Conservation (phyloP, 2,888 invertebrate genomes). For the Scotopteryx bipunctaria region DNA sequence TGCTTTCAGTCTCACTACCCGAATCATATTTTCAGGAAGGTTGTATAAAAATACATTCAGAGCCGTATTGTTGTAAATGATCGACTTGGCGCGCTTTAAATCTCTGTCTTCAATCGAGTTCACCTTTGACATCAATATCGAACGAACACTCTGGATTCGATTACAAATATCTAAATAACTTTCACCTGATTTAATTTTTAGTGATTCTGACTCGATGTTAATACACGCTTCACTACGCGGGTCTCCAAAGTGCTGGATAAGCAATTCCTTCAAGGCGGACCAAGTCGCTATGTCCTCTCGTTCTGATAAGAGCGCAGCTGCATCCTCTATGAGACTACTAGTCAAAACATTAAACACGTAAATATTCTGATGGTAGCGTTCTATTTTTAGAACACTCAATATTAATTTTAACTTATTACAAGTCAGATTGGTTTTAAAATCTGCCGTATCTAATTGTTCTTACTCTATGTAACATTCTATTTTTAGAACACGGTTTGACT, state of each 20-base stretch:
- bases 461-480: too few relatives aligned
- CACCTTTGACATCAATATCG: background rate
- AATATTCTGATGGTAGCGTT: too few relatives aligned
- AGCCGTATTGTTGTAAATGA: slow-evolving; percentile 28
- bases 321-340: slow-evolving; percentile 19
- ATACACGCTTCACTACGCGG: slow-evolving; percentile 27
- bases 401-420: too few relatives aligned
- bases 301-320: slow-evolving; percentile 22
- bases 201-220: slow-evolving; percentile 23
- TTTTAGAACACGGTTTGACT: too few relatives aligned
- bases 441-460: too few relatives aligned
- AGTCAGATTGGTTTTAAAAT: too few relatives aligned
- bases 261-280: slow-evolving; percentile 1
- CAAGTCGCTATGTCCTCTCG: slow-evolving; percentile 24
- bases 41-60: slow-evolving; percentile 25
- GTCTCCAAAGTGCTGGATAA: slow-evolving; percentile 29
- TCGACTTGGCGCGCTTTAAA: slow-evolving; percentile 10
- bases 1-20: background rate
- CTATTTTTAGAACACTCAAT: too few relatives aligned
- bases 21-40: background rate
- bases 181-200: slow-evolving; percentile 20
- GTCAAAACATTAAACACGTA: slow-evolving; percentile 21
- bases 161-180: slow-evolving; percentile 26
- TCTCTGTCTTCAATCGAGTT: background rate
- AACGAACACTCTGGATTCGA: slow-evolving; percentile 18